These are phyloP conservation scores for Halocynthia aurantium DNA, from an alignment of 23 tunicate genomes.

Conservation along the genomic window DNA sequence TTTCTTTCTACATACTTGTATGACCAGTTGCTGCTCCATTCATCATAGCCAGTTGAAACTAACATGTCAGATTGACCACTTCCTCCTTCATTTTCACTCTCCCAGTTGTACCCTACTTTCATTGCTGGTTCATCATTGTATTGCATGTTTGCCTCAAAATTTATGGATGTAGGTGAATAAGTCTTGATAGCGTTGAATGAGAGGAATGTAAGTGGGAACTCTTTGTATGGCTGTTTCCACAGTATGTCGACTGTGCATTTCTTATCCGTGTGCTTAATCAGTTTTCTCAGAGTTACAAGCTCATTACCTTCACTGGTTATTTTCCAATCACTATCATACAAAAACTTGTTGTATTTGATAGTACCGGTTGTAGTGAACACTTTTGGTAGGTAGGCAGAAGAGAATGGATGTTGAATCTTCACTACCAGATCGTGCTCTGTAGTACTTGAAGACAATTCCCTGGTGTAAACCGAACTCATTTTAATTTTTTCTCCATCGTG, in stretches of 20 bases:
- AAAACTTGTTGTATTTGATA: conserved; percentile 12
- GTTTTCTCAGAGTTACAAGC: conserved; percentile 34
- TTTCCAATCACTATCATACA: conserved; percentile 58
- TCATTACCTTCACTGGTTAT: conserved; percentile 35
- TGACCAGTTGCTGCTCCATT: too few relatives aligned
- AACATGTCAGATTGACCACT: too few relatives aligned
- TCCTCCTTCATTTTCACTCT: too few relatives aligned
- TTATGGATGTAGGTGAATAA: too few relatives aligned
- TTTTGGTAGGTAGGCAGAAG: conserved; percentile 23
- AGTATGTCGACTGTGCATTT: conserved; percentile 19
- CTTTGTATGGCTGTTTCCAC: conserved; percentile 55
- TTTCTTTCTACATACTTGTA: too few relatives aligned
- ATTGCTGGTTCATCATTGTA: too few relatives aligned
- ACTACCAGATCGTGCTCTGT: conserved; percentile 36
- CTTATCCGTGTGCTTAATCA: conserved; percentile 11
- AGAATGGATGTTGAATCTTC: conserved; percentile 37
- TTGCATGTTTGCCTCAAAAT: too few relatives aligned
- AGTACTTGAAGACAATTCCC: conserved; percentile 31
- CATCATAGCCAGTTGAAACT: too few relatives aligned
- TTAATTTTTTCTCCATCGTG: conserved; percentile 8
- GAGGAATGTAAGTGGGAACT: neutral
- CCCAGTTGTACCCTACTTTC: too few relatives aligned
- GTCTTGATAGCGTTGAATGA: too few relatives aligned
- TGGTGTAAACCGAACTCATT: conserved; percentile 21
- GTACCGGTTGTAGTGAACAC: conserved; percentile 35